Evolutionary conservation across 2,888 invertebrate genomes (phyloP).

Genomic region (Cerastis leucographa): DNA sequence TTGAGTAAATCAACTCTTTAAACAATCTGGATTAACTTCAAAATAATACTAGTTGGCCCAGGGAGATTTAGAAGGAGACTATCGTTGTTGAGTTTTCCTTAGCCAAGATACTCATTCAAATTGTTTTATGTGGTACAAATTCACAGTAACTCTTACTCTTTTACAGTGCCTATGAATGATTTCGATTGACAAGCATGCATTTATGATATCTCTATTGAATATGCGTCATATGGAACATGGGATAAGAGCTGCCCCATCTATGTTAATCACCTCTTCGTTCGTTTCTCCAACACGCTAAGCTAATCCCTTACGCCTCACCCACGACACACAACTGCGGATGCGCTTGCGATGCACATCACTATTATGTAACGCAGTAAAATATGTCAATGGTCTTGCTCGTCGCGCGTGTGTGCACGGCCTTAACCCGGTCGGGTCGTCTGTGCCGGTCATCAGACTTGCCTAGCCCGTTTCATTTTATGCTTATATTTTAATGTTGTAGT

Average conservation of each 20-base stretch:
- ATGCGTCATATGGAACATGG: no score
- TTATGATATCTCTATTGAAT: no score
- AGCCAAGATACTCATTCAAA: no score
- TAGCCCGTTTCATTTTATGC: constrained; percentile 55
- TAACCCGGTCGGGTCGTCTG: constrained; percentile 71
- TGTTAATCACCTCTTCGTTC: not conserved
- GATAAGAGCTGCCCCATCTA: not conserved
- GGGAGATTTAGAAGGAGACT: no score
- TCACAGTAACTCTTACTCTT: no score
- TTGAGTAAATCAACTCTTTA: not conserved
- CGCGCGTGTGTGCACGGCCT: constrained; percentile 71
- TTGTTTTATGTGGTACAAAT: no score
- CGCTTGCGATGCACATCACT: constrained; percentile 63
- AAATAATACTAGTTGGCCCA: not conserved
- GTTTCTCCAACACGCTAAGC: not conserved
- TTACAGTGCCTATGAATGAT: no score
- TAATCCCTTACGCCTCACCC: constrained; percentile 39
- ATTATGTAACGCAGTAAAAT: constrained; percentile 79
- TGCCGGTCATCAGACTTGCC: constrained; percentile 43
- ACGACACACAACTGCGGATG: constrained; percentile 54
- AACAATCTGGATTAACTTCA: not conserved
- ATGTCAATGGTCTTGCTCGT: constrained; percentile 76
- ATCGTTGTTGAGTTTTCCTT: not conserved
- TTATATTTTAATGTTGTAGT: constrained; percentile 43
- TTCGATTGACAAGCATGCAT: no score